Base-by-base conservation (phyloP, 2,888 invertebrate genomes). In the Melieria omissa region DNA sequence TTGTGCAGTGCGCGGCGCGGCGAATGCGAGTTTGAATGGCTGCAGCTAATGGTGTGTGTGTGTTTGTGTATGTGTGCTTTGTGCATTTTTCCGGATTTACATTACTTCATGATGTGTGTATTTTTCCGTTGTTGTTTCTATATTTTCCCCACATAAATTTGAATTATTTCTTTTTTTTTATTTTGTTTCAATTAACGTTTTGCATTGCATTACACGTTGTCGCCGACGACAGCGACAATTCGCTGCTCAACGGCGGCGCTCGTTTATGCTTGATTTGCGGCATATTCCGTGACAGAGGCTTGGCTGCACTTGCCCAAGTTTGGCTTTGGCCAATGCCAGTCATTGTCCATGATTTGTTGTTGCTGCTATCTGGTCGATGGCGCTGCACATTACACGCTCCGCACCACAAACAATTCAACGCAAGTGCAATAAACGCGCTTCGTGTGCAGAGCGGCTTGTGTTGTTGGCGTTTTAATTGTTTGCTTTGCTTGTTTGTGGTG, bases 241-340 rank as follows among this genome's bases (percentile, higher is more conserved):
- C 29, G 29, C 29, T 29, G 29, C 29, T 29, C 29, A 3, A 2
- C 29, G 1, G 29, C 29, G 29, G 12, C 14, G n/a, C 16, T 42
- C 8, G 63, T 16, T 5, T 62, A 45, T 12, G 14, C 9, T 63
- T 47, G 63, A 29, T 61, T 52, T 61, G 61, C 14, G 12, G 5
- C 58, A 44, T n/a, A n/a, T 63, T 63, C 12, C 10, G 16, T n/a
- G 12, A 14, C 52, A 52, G 14, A 16, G 14, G 47, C 10, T 12
- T 29, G 29, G 29, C 29, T 29, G 29, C 29, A 29, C 29, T 29
- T 29, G 29, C 29, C 29, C 29, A 29, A 29, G 29, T 29, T 29
- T 29, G 29, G 29, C 29, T 29, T 29, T 29, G 63, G 63, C 63
- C 63, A 63, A 63, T 63, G 63, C 63, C 63, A 63, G 47, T 4